Base-by-base conservation (phyloP, 1,140 invertebrate species). In the Vanessa atalanta region DNA sequence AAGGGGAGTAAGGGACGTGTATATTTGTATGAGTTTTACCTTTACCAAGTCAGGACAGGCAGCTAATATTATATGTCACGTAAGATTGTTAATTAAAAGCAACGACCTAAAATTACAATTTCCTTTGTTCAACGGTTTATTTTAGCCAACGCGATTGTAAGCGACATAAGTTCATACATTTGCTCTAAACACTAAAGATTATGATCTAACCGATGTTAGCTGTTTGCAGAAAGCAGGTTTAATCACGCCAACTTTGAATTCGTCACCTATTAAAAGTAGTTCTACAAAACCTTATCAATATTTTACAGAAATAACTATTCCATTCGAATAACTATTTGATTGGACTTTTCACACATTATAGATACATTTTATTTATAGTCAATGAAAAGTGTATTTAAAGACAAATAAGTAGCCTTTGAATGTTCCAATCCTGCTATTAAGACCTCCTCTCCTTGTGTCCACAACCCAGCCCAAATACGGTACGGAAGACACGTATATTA, bases 151-250 rank as follows among this genome's bases (percentile, higher is more conserved):
- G 37, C 20, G 20, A 60, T 26, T 60, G 26, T 26, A 60, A 31
- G 20, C 23, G 23, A 26, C 37, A n/a, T 47, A 51, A 68, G 55
- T 43, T 50, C 51, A 55, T 50, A 55, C 26, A 68, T 68, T 68
- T 55, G 53, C 65, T 68, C 50, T 68, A 50, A 55, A 55, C 65
- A 55, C 51, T 68, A 13, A 13, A 55, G 65, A 68, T 68, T 55
- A 55, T 68, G 48, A 68, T 68, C 65, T 55, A 47, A 68, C 65
- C 48, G 26, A 55, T 68, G 65, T 68, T 68, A 7, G 65, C 37
- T 57, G 65, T 68, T 68, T 51, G 65, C 48, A 68, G 65, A 68
- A 68, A 31, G 12, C 20, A 20, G 6, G n/a, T 26, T 37, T 43
- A 51, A 68, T 68, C 55, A 20, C 15, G 55, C 51, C 53, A 55